phyloP scores from a whole-genome alignment of 2,888 invertebrate genomes.

The Synanthedon vespiformis region DNA sequence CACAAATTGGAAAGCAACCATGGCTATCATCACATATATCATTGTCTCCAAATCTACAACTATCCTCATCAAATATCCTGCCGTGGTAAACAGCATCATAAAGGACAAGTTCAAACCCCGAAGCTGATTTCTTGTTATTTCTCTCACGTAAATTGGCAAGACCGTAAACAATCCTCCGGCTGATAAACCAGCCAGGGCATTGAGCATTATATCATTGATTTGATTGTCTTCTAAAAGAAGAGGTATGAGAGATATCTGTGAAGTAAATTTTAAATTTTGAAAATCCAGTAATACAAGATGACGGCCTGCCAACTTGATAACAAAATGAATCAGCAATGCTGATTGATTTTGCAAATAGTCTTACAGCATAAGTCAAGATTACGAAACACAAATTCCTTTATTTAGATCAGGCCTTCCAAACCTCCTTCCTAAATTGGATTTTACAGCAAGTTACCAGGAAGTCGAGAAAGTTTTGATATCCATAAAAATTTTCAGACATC shows the following conservation, averaged over 20 bases:
- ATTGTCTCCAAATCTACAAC: slow-evolving; percentile 25
- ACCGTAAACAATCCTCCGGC: slow-evolving; percentile 40
- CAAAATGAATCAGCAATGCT: not conserved
- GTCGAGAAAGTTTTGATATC: no score
- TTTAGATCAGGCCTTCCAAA: no score
- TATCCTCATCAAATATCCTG: slow-evolving; percentile 36
- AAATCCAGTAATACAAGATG: not conserved
- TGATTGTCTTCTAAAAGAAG: slow-evolving; percentile 27
- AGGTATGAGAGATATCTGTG: slow-evolving; percentile 42
- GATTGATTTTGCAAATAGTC: no score
- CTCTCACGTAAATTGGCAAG: slow-evolving; percentile 40
- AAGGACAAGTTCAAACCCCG: slow-evolving; percentile 28
- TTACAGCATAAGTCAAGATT: no score
- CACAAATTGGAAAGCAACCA: slow-evolving; percentile 35
- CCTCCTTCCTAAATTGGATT: no score
- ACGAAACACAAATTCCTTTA: no score
- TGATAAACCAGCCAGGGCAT: slow-evolving; percentile 36
- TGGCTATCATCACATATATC: slow-evolving; percentile 31
- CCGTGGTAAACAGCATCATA: slow-evolving; percentile 31
- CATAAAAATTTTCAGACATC: no score
- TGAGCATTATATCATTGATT: slow-evolving; percentile 23
- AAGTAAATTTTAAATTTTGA: slow-evolving; percentile 3
- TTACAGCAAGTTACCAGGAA: no score
- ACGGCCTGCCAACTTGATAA: not conserved
- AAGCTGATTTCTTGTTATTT: slow-evolving; percentile 23